Conservation (phyloP, 92 coral and sea anemone genomes). For the Parazoanthus swiftii region DNA sequence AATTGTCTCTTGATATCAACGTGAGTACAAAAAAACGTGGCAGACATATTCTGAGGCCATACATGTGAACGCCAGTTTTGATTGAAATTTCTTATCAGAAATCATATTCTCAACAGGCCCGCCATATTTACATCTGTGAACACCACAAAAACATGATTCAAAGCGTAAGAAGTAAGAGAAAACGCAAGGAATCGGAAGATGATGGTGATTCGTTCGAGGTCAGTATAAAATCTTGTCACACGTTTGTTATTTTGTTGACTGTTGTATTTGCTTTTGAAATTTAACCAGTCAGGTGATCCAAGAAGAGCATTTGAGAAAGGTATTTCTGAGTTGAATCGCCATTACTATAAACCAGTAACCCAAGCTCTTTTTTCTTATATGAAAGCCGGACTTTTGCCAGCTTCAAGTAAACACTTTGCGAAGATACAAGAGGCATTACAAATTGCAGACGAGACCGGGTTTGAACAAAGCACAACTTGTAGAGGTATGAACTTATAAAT, state of each 20-base stretch:
- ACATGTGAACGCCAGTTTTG: constrained; percentile 24
- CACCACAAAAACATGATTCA: constrained; percentile 98
- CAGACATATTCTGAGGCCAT: constrained; percentile 15
- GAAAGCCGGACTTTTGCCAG: constrained; percentile 93
- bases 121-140: constrained; percentile 96
- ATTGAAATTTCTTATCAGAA: background rate
- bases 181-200: constrained; percentile 97
- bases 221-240: constrained; percentile 5
- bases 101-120: constrained; percentile 66
- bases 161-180: constrained; percentile 96
- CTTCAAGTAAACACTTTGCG: constrained; percentile 94
- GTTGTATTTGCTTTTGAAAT: constrained; percentile 10
- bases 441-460: constrained; percentile 95
- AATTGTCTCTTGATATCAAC: constrained; percentile 87
- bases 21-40: constrained; percentile 63
- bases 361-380: background rate
- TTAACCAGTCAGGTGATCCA: background rate
- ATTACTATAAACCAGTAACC: background rate
- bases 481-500: constrained; percentile 66
- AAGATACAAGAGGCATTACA: constrained; percentile 95
- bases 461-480: constrained; percentile 97
- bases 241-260: background rate
- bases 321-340: background rate
- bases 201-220: constrained; percentile 91
- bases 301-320: background rate